A percentile compares a stretch with the other conserved stretches of the same genome.
Conservation (phyloP, 1,140 invertebrate genomes). For the Periplaneta americana region DNA sequence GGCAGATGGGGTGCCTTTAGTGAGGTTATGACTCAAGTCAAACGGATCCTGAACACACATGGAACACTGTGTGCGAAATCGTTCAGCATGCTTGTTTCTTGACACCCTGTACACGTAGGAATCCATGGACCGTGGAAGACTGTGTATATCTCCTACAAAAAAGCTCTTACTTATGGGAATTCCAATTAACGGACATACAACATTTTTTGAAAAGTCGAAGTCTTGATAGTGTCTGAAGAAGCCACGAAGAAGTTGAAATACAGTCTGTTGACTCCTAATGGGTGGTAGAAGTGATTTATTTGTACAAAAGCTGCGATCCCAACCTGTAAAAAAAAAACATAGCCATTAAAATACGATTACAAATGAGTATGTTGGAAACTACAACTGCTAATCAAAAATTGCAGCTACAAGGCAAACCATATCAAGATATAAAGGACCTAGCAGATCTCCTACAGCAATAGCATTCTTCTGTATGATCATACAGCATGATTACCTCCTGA, state of each 20-base stretch:
- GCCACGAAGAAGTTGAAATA: neutral
- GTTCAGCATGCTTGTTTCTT: conserved; percentile 21
- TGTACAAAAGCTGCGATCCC: neutral
- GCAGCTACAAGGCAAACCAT: no score
- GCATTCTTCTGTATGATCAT: no score
- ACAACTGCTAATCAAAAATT: no score
- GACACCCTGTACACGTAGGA: neutral
- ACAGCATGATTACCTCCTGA: no score
- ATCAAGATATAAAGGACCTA: no score
- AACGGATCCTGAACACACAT: conserved; percentile 43
- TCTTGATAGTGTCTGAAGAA: neutral
- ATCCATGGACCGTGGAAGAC: neutral
- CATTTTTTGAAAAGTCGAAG: neutral
- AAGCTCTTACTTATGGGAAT: neutral
- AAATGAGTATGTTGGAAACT: no score
- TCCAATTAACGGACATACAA: neutral
- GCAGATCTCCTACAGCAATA: no score
- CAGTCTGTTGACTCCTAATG: neutral
- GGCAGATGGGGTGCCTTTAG: conserved; percentile 25
- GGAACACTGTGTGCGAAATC: conserved; percentile 26
- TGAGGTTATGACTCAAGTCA: conserved; percentile 40
- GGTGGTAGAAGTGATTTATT: neutral
- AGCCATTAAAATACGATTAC: neutral
- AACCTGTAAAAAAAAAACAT: neutral
- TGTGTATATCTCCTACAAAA: neutral